Base-by-base conservation (phyloP, 2,797 vertebrate genomes). In the Micromesistius poutassou region DNA sequence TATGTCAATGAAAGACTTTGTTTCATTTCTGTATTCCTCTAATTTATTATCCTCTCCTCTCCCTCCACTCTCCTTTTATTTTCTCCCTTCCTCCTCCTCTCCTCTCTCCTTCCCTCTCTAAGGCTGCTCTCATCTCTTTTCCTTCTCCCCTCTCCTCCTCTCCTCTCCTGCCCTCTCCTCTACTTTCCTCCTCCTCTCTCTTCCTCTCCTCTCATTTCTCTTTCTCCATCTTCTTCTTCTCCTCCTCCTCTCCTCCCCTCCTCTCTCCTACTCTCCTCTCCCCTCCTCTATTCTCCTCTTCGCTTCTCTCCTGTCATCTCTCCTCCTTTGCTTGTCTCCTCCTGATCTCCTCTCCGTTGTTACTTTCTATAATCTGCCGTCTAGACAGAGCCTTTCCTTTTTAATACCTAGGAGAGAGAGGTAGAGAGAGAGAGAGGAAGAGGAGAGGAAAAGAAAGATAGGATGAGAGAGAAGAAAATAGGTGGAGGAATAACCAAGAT, bases 341-440 rank as follows among this genome's bases (percentile, higher is more conserved):
- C 66, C 13, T 35, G 33, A 35, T 66, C 78, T 68, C 74, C 79
- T 72, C 75, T 75, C 74, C 72, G 83, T 90, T 88, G 90, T 91
- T 90, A 90, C 85, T 91, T 73, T 35, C 80, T 85, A 85, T 91
- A 90, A 91, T 90, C 88, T 81, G 87, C 85, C 86, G 90, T 91
- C 90, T 91, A 90, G 89, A 90, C 89, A 89, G 46, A 35, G 85
- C 84, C 88, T 88, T 87, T 88, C 87, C 85, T 83, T 79, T 86
- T 14, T 40, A 74, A 42, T 74, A 90, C 89, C 87, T 89, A 86
- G 87, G 86, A 88, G 83, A 76, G 62, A 33, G 72, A 76, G 73
- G 74, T 46, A 46, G 76, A 76, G 55, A 62, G 78, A 72, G 76
- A 78, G 72, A 66, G 73, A 10, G 66, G 28, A 5, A 30, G 66